Evolutionary conservation across 2,113 vertebrate genomes (phyloP), one percentile per base, ranked within the genome.

Genomic region (Orcinus orca): DNA sequence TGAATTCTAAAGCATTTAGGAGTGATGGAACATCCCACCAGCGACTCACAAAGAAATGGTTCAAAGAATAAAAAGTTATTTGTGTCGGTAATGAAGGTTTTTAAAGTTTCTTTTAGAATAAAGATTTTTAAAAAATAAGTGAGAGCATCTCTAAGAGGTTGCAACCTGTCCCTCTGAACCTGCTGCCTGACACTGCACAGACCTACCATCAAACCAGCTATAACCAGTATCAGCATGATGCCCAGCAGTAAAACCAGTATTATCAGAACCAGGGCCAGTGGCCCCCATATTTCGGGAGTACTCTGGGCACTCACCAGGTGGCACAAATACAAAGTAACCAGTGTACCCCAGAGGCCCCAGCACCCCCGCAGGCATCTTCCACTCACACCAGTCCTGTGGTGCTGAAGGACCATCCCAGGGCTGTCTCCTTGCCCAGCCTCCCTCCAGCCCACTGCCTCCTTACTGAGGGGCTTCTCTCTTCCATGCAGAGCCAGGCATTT

Each of bases 191-290:
- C 38, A 80, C 99, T 1, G 98, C 89, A 95, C 99, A 99, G 98
- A 98, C 99, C 6, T 99, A 99, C 98, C 99, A 95, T 98, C 99
- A 99, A 60, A 98, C 98, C 67, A 97, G 76, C 93, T 99, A 99
- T 98, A 99, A 99, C 98, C 99, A 99, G 98, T 99, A 99, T 98
- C 99, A 99, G 97, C 99, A 99, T 99, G 99, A 99, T 6, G 99
- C 99, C 93, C 99, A 99, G 98, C 99, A 99, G 98, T 99, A 99
- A 99, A 99, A 99, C 99, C 99, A 99, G 98, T 99, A 99, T 99
- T 99, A 99, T 98, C 99, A 99, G 98, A 99, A 99, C 98, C 99
- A 99, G 99, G 99, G 98, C 98, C 99, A 99, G 98, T 99, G 99
- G 99, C 99, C 99, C 73, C 99, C 99, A 23, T 99, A 99, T 98